Base-by-base conservation (phyloP, 64 coral and sea anemone genomes). In the Pocillopora verrucosa region DNA sequence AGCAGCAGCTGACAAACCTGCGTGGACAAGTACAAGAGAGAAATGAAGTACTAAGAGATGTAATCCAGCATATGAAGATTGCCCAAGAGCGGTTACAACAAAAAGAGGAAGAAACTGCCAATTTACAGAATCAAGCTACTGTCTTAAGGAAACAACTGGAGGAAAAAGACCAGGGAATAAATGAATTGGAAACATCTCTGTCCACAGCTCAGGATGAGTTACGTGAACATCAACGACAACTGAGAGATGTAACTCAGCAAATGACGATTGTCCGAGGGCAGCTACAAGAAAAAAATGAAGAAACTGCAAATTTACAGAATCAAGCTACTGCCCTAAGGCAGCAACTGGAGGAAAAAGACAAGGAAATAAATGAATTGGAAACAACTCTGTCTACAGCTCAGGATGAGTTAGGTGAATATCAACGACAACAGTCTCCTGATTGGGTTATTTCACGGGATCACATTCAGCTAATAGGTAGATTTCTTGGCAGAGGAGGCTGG, bases 401-500 rank as follows among this genome's bases (percentile, higher is more conserved):
- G 41, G 77, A 74, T 13, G 36, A 61, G 11, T 5, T 89, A 16
- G 36, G 37, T 22, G 77, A 80, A 11, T 22, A 57, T n/a, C 77
- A 38, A 34, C 34, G 25, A 13, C 35, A 58, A n/a, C 11, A 34
- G 34, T 5, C 30, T 14, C 51, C 34, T 24, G 60, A 34, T 16
- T 79, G 56, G 63, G 58, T 87, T 17, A 16, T 88, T 61, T 34
- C 22, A 57, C 65, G 91, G 1, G 16, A 74, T 63, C 84, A 88
- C 17, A 58, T 92, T 17, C 35, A 34, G 1, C 6, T 92, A 10
- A 88, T 25, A 0, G 77, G 88, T 2, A 79, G 19, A 56, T 74
- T 34, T 57, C 35, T 88, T 34, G 77, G 91, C 13, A 80, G 20
- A 58, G 91, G 91, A 81, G 65, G 36, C 1, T 92, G 67, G 67